phyloP scores from a whole-genome alignment of 2,113 vertebrate species.

The Nerophis lumbriciformis region DNA sequence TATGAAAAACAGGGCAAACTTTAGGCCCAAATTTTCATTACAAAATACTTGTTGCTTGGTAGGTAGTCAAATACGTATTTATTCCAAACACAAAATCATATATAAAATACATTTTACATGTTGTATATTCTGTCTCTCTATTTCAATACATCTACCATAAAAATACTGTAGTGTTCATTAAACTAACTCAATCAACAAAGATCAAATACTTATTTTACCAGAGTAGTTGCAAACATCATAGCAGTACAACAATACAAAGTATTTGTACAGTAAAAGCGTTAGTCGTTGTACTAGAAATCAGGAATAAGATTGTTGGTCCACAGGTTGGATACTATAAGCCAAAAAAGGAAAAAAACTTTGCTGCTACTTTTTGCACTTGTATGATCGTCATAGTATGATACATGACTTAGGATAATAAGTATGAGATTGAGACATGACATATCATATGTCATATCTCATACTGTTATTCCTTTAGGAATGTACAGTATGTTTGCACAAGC shows the following conservation, averaged over 20 bases:
- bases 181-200: too few relatives aligned
- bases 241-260: neutral
- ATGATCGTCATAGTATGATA: neutral
- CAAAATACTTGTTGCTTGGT: too few relatives aligned
- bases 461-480: slow-evolving; percentile 45
- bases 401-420: too few relatives aligned
- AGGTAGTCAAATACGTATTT: too few relatives aligned
- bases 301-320: neutral
- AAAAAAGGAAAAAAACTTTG: slow-evolving; percentile 9
- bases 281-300: neutral
- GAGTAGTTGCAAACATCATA: neutral
- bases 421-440: slow-evolving; percentile 15
- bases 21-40: too few relatives aligned
- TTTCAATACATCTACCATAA: too few relatives aligned
- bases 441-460: slow-evolving; percentile 34
- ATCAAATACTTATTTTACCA: too few relatives aligned
- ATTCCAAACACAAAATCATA: too few relatives aligned
- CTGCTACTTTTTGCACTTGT: slow-evolving; percentile 64
- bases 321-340: slow-evolving; percentile 18
- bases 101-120: too few relatives aligned
- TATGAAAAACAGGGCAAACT: too few relatives aligned
- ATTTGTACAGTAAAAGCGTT: neutral
- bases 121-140: too few relatives aligned
- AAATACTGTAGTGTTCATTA: too few relatives aligned
- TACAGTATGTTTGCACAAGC: slow-evolving; percentile 60